Base-by-base conservation (phyloP, 2,113 vertebrate genomes). In the Empidonax alnorum region DNA sequence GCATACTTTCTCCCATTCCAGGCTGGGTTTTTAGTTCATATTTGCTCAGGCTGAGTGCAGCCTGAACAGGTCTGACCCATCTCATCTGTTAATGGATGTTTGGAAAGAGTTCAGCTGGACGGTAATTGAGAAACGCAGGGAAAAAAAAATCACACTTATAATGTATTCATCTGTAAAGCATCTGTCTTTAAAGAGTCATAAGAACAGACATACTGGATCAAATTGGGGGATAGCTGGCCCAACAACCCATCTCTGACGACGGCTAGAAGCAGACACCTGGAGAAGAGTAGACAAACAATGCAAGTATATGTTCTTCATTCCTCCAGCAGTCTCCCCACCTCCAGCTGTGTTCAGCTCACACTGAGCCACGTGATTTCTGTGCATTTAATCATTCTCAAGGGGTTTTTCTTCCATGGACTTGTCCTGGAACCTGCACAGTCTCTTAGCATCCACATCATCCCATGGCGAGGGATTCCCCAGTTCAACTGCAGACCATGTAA, bases 11-110 rank as follows among this genome's bases (percentile, higher is more conserved):
- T 69, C 82, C 55, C 61, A 49, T 52, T 95, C 56, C 39, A 47
- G 78, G 50, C 28, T 65, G 21, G 20, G 42, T 91, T 58, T 90
- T 69, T 68, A 89, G 61, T 19, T 96, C 24, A 0, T 84, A 47
- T 85, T 83, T 93, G 37, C 68, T 59, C 72, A 81, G 71, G 25
- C 31, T 88, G 23, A 39, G 11, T 74, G 47, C n/a, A 52, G 49
- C 76, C 47, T 84, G 87, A 80, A 86, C 16, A 84, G n/a, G 24
- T 84, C 76, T 78, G 83, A 86, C 47, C 76, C 33, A n/a, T 62
- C 71, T 93, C 8, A 69, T 75, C 71, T 42, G 63, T 88, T 94
- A 96, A 95, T 93, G 91, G 85, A 88, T 81, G 9, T 90, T 76
- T 95, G 92, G 92, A 91, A 93, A 44, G 44, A 94, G 47, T 93